phyloP scores from a whole-genome alignment of 2,797 vertebrate genomes.

The Sebastes diploproa region DNA sequence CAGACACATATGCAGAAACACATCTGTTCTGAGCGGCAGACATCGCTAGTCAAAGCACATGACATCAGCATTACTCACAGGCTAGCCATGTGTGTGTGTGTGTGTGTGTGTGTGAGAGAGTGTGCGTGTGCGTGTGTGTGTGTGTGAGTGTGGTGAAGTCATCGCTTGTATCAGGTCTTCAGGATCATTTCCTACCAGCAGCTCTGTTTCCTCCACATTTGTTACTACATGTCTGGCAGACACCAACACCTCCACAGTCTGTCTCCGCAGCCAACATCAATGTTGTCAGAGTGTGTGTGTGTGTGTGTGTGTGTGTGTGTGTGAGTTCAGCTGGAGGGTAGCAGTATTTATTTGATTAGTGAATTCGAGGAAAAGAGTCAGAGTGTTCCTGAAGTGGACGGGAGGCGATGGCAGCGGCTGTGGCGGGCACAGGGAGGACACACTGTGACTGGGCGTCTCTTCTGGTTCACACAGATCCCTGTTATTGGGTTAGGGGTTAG shows the following conservation, averaged over 20 bases:
- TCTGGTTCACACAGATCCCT: neutral
- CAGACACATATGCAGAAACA: slow-evolving; percentile 23
- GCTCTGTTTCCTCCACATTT: slow-evolving; percentile 44
- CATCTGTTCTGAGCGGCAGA: slow-evolving; percentile 70
- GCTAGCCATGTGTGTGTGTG: slow-evolving; percentile 27
- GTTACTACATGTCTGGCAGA: slow-evolving; percentile 51
- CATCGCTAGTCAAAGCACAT: slow-evolving; percentile 68
- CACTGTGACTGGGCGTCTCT: neutral
- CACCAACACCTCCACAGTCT: slow-evolving; percentile 41
- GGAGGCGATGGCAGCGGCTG: neutral
- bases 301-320: neutral
- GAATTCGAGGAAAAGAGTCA: slow-evolving; percentile 44
- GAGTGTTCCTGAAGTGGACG: slow-evolving; percentile 23
- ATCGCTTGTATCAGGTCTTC: slow-evolving; percentile 52
- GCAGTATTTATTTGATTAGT: slow-evolving; percentile 41
- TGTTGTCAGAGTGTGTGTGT: slow-evolving; percentile 4
- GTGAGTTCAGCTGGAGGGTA: slow-evolving; percentile 58
- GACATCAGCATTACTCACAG: slow-evolving; percentile 76
- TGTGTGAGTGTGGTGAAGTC: slow-evolving; percentile 54
- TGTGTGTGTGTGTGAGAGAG: slow-evolving; percentile 14
- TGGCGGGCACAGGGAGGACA: slow-evolving; percentile 2
- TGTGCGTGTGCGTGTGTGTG: neutral
- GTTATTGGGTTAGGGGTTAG: too few relatives aligned
- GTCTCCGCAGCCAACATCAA: slow-evolving; percentile 40
- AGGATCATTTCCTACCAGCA: slow-evolving; percentile 56